Conservation (phyloP, 92 coral and sea anemone species). For the Porites rus region DNA sequence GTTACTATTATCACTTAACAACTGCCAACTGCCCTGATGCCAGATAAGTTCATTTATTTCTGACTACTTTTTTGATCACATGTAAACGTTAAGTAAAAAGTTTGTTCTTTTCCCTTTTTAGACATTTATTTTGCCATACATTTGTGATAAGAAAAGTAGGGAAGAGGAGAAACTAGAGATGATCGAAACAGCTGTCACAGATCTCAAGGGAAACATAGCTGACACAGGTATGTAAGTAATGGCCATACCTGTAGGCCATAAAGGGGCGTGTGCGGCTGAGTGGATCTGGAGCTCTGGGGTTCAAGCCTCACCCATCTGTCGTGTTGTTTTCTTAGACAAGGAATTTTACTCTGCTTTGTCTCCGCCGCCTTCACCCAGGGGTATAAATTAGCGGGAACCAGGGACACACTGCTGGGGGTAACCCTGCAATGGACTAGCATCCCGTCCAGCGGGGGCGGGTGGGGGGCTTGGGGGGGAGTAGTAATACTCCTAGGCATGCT, state of each 20-base stretch:
- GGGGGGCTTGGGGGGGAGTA: background rate
- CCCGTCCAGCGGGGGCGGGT: background rate
- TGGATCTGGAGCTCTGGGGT: background rate
- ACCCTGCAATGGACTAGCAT: background rate
- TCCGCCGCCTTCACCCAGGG: background rate
- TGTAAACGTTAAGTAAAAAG: too few species aligned
- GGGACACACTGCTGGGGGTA: background rate
- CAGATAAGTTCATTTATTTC: too few species aligned
- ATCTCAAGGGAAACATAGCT: conserved; percentile 67
- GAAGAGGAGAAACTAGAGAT: conserved; percentile 82
- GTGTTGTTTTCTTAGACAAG: background rate
- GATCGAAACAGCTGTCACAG: conserved; percentile 68
- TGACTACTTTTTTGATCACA: too few species aligned
- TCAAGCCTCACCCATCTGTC: background rate
- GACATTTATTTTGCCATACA: conserved; percentile 77
- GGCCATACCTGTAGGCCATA: too few species aligned
- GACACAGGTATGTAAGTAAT: conserved; percentile 60
- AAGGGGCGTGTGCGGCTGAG: too few species aligned
- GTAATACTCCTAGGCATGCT: background rate
- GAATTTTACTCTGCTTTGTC: background rate
- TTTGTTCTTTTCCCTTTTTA: conserved; percentile 14
- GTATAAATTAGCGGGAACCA: background rate
- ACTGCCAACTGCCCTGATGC: too few species aligned
- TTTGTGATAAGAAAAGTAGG: conserved; percentile 59
- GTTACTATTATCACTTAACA: background rate